Percentiles rank a stretch among this genome's conserved stretches.
These are phyloP conservation scores for Cantharis nigra DNA, from an alignment of 2,888 invertebrate genomes.

Conservation along the genomic window DNA sequence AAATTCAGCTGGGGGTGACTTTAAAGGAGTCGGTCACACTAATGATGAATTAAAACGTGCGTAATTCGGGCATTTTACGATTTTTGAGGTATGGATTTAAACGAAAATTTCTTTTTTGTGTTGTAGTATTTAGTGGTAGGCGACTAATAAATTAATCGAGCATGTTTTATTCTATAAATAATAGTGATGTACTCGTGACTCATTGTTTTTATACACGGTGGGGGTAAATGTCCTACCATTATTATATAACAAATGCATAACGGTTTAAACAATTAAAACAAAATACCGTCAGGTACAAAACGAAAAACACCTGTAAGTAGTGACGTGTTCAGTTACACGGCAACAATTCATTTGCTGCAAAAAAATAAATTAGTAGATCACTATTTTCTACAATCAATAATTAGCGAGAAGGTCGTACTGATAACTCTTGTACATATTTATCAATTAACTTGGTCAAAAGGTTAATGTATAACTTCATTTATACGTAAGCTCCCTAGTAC, in stretches of 20 bases:
- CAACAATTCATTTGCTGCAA: background rate
- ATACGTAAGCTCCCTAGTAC: background rate
- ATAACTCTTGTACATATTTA: background rate
- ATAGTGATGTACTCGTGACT: conserved; percentile 23
- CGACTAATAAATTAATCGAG: conserved; percentile 3
- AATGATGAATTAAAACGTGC: background rate
- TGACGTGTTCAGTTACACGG: background rate
- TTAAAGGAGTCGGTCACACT: background rate
- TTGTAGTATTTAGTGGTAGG: background rate
- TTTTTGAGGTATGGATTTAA: background rate
- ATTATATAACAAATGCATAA: conserved; percentile 26
- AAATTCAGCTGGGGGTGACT: background rate
- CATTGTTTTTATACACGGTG: conserved; percentile 22
- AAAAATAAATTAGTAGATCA: background rate
- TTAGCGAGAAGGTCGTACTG: background rate
- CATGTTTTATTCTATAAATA: conserved; percentile 28
- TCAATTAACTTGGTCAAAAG: conserved; percentile 1
- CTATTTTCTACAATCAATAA: background rate
- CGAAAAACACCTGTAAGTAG: background rate
- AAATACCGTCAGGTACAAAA: background rate
- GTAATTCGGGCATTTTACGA: background rate
- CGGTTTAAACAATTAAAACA: background rate
- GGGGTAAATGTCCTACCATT: conserved; percentile 24
- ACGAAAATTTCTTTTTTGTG: background rate
- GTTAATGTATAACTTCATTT: background rate